Evolutionary conservation across 2,113 vertebrate species (phyloP).

Genomic region (Callorhinus ursinus): DNA sequence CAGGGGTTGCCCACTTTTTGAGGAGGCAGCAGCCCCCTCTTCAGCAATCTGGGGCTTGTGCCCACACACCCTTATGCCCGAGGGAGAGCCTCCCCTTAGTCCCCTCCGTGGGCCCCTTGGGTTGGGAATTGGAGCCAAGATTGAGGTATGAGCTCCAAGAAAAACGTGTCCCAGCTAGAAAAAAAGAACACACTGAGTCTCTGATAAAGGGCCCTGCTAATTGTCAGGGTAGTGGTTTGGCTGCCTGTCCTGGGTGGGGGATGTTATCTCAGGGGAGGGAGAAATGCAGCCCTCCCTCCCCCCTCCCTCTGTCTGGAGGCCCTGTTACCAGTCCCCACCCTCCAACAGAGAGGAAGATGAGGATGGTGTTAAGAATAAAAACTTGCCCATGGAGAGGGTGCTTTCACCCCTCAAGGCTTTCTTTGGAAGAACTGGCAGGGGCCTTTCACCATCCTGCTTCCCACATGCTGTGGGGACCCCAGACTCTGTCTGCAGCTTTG

Average conservation of each 20-base stretch:
- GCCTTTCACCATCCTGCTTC: not conserved
- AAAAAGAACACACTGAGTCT: conserved; percentile 51
- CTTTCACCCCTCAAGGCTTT: not conserved
- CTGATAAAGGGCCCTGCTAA: conserved; percentile 70
- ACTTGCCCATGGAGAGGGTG: not conserved
- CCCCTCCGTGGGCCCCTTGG: conserved; percentile 42
- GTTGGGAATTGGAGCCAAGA: conserved; percentile 71
- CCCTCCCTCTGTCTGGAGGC: not conserved
- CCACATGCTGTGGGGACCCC: not conserved
- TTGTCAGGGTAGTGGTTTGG: conserved; percentile 62
- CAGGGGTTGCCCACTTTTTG: not conserved
- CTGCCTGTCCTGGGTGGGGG: not conserved
- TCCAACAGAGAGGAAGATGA: not conserved
- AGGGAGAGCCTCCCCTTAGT: not conserved
- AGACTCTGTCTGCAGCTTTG: not conserved
- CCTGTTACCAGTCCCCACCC: not conserved
- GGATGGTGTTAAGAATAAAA: not conserved
- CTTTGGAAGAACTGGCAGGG: not conserved
- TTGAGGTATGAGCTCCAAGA: conserved; percentile 72
- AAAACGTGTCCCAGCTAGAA: conserved; percentile 73
- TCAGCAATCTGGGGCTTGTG: not conserved
- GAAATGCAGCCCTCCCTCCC: not conserved
- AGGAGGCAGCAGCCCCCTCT: not conserved
- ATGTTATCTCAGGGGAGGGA: conserved; percentile 60
- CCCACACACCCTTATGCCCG: not conserved